Evolutionary conservation across 2,797 vertebrate species (phyloP).

Genomic region (Enteromius unitaeniatus): DNA sequence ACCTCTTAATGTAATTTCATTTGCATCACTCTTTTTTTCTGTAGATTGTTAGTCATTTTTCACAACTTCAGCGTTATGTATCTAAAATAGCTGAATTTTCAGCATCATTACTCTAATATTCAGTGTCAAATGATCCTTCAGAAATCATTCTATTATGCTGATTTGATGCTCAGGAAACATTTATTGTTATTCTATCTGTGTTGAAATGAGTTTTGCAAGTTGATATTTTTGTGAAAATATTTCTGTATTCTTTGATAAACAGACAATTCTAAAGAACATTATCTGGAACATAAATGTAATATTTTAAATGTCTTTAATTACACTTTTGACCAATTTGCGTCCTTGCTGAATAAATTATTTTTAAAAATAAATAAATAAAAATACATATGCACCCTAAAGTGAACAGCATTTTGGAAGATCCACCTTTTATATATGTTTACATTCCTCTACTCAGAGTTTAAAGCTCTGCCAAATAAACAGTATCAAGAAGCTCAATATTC

Average conservation of each 20-base stretch:
- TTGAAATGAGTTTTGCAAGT: background rate
- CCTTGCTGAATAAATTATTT: background rate
- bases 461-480: slow-evolving; percentile 28
- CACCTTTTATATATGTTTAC: background rate
- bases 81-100: background rate
- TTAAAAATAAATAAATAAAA: background rate
- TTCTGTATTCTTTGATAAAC: background rate
- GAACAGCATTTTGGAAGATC: background rate
- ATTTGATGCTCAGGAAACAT: background rate
- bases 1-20: no score
- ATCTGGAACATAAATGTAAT: background rate
- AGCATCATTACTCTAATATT: background rate
- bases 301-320: background rate
- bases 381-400: background rate
- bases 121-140: background rate
- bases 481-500: slow-evolving; percentile 46
- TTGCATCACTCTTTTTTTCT: no score
- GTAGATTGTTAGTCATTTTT: no score
- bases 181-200: background rate
- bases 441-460: background rate
- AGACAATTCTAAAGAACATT: background rate
- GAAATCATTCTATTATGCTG: background rate
- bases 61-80: background rate
- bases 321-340: background rate
- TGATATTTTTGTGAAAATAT: background rate